These are phyloP conservation scores for Cyphomyrmex costatus DNA, from an alignment of 1,140 invertebrate genomes.

Conservation along the genomic window DNA sequence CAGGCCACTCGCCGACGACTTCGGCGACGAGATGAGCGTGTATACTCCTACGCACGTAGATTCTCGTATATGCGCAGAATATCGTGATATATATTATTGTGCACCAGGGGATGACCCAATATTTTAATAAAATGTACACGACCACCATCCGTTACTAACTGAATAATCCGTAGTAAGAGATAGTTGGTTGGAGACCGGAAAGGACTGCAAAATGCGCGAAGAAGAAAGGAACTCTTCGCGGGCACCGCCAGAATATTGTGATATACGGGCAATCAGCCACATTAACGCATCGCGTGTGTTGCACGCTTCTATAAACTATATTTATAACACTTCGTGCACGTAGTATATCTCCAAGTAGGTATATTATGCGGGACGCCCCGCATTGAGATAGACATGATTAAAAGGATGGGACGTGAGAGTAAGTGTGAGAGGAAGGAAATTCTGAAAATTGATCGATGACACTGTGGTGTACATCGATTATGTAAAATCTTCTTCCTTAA, in stretches of 20 bases:
- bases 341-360: slow-evolving; percentile 78
- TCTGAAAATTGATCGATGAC: slow-evolving; percentile 48
- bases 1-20: slow-evolving; percentile 32
- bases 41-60: neutral
- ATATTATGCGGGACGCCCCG: slow-evolving; percentile 33
- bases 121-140: slow-evolving; percentile 83
- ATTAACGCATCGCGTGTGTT: slow-evolving; percentile 83
- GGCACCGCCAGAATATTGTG: slow-evolving; percentile 74
- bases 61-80: neutral
- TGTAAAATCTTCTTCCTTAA: slow-evolving; percentile 49
- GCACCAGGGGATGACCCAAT: slow-evolving; percentile 81
- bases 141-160: slow-evolving; percentile 80
- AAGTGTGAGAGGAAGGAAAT: neutral
- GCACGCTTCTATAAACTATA: slow-evolving; percentile 81
- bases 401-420: neutral
- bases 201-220: slow-evolving; percentile 50
- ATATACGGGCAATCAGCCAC: slow-evolving; percentile 85
- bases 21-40: neutral
- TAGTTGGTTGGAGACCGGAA: slow-evolving; percentile 16
- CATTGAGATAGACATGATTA: slow-evolving; percentile 6
- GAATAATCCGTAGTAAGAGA: slow-evolving; percentile 73
- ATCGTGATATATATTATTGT: slow-evolving; percentile 68
- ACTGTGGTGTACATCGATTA: slow-evolving; percentile 55
- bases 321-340: slow-evolving; percentile 82
- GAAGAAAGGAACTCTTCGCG: slow-evolving; percentile 53